Evolutionary conservation across 2,797 vertebrate genomes (phyloP).

Genomic region (Coilia nasus): DNA sequence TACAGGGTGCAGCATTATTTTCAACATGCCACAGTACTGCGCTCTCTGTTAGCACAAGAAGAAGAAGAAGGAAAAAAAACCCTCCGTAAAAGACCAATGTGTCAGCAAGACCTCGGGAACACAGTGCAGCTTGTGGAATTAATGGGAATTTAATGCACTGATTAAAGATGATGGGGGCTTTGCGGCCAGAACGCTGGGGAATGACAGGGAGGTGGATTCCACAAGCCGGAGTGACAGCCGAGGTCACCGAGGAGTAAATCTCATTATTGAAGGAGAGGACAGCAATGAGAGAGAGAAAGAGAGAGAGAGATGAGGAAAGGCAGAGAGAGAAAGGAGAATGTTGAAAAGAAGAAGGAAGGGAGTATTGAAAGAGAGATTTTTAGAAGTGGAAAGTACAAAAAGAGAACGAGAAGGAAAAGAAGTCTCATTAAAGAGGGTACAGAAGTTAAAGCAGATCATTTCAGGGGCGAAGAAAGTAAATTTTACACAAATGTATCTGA

Average conservation of each 20-base stretch:
- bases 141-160: conserved; percentile 66
- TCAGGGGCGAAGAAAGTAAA: not conserved
- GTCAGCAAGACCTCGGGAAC: conserved; percentile 31
- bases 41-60: not conserved
- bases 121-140: conserved; percentile 62
- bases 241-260: conserved; percentile 70
- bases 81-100: not conserved
- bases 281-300: conserved; percentile 34
- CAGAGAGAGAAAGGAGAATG: not conserved
- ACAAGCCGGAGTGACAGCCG: conserved; percentile 63
- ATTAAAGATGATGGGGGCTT: conserved; percentile 62
- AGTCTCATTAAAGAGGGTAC: too few species aligned
- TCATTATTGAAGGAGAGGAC: conserved; percentile 62
- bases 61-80: not conserved
- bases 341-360: not conserved
- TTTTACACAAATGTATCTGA: not conserved
- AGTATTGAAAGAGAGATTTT: not conserved
- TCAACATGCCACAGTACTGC: not conserved
- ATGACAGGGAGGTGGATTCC: conserved; percentile 56
- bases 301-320: conserved; percentile 20
- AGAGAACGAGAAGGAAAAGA: not conserved
- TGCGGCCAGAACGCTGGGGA: conserved; percentile 32
- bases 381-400: not conserved
- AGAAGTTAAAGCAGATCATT: not conserved
- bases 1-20: not conserved